phyloP scores from a whole-genome alignment of 2,113 vertebrate species.

The Spilogale gracilis region DNA sequence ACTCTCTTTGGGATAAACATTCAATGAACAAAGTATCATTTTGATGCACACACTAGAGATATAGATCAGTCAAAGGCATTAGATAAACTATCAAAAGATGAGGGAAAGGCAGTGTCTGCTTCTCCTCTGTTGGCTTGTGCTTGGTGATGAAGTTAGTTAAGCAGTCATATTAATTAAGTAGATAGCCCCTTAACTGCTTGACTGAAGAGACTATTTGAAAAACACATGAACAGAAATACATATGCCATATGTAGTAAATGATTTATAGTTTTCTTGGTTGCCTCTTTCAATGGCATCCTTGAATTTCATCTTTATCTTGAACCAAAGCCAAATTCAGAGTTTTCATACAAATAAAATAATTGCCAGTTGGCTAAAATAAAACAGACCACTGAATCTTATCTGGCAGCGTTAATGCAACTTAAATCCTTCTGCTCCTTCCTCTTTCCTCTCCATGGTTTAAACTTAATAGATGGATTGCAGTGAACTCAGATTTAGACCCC shows the following conservation, averaged over 20 bases:
- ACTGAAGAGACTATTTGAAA: neutral
- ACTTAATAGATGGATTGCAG: neutral
- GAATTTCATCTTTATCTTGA: neutral
- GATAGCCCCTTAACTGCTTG: neutral
- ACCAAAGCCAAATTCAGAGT: neutral
- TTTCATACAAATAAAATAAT: neutral
- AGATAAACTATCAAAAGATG: neutral
- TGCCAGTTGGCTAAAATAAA: neutral
- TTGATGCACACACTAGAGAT: neutral
- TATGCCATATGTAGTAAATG: neutral
- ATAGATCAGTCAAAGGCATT: neutral
- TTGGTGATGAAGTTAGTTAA: neutral
- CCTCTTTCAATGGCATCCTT: neutral
- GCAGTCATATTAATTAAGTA: neutral
- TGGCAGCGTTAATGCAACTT: neutral
- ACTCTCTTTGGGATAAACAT: neutral
- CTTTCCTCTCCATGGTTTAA: neutral
- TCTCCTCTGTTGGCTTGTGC: neutral
- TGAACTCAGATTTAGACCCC: neutral
- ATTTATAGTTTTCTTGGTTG: neutral
- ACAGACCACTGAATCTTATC: neutral
- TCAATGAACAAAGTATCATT: neutral
- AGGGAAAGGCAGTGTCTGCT: neutral
- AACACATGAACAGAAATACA: neutral
- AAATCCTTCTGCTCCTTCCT: neutral